Evolutionary conservation across 2,797 vertebrate genomes (phyloP).

Genomic region (Pseudomugil tenellus): DNA sequence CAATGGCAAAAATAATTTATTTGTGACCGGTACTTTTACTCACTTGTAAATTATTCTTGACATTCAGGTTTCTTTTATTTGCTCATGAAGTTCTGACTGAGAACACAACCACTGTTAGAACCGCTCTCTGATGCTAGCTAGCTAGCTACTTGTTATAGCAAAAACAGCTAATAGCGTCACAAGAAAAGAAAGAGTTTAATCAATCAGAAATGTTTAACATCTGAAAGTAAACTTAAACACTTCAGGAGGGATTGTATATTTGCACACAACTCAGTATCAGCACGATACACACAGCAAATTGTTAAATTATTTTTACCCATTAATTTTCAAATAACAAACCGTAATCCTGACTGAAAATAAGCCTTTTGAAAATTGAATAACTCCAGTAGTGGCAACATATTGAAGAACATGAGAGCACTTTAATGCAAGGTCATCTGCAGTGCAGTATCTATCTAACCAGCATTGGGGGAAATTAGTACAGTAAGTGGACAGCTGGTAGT

Average conservation of each 20-base stretch:
- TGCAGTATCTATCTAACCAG: slow-evolving; percentile 12
- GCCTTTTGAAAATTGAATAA: neutral
- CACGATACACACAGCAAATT: neutral
- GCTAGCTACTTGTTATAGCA: too few species aligned
- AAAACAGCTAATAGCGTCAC: too few species aligned
- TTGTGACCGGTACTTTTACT: too few species aligned
- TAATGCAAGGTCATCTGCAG: slow-evolving; percentile 36
- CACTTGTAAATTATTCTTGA: too few species aligned
- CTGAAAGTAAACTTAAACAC: neutral
- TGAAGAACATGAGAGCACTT: slow-evolving; percentile 33
- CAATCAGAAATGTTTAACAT: too few species aligned
- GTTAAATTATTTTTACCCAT: neutral
- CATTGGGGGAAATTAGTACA: slow-evolving; percentile 23
- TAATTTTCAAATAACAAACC: neutral
- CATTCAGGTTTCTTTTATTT: too few species aligned
- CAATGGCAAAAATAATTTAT: too few species aligned
- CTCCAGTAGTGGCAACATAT: slow-evolving; percentile 11
- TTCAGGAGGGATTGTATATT: neutral
- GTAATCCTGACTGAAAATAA: neutral
- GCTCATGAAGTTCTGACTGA: too few species aligned
- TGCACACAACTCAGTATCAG: neutral
- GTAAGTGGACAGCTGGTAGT: slow-evolving; percentile 38
- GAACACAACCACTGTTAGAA: too few species aligned
- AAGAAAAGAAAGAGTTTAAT: too few species aligned
- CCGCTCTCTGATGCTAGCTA: neutral